phyloP scores from a whole-genome alignment of 2,113 vertebrate genomes.

The Sorex araneus region DNA sequence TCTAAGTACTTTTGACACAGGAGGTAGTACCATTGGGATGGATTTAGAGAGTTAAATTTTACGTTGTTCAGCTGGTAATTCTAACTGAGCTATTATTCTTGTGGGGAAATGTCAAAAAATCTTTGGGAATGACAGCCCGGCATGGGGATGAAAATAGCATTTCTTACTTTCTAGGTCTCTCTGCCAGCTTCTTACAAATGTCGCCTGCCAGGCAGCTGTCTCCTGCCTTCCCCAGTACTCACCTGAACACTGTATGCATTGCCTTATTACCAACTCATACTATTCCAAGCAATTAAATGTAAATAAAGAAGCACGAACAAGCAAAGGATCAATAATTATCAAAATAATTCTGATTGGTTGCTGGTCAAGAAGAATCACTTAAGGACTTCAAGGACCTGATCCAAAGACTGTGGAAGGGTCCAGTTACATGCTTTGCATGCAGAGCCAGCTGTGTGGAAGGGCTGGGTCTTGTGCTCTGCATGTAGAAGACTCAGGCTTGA shows the following conservation, averaged over 20 bases:
- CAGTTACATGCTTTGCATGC: too few relatives aligned
- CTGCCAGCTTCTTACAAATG: too few relatives aligned
- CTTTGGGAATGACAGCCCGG: background rate
- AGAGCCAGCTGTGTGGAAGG: too few relatives aligned
- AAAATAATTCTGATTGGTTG: background rate
- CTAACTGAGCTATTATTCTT: background rate
- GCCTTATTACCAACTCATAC: background rate
- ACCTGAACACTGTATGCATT: background rate
- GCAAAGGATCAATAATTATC: background rate
- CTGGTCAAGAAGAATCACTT: background rate
- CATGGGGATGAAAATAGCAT: background rate
- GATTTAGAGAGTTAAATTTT: background rate
- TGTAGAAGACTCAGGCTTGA: too few relatives aligned
- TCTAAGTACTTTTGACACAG: background rate
- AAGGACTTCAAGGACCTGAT: background rate
- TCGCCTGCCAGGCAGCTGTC: background rate
- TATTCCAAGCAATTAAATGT: background rate
- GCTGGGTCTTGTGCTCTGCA: too few relatives aligned
- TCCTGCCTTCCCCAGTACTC: fast-evolving
- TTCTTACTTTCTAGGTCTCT: background rate
- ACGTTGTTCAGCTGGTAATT: background rate
- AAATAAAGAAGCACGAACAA: background rate
- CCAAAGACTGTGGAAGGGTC: background rate
- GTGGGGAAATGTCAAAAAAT: background rate
- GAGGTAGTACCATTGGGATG: background rate